These are phyloP conservation scores for Amphipyra berbera DNA, from an alignment of 2,888 invertebrate genomes.

Conservation along the genomic window DNA sequence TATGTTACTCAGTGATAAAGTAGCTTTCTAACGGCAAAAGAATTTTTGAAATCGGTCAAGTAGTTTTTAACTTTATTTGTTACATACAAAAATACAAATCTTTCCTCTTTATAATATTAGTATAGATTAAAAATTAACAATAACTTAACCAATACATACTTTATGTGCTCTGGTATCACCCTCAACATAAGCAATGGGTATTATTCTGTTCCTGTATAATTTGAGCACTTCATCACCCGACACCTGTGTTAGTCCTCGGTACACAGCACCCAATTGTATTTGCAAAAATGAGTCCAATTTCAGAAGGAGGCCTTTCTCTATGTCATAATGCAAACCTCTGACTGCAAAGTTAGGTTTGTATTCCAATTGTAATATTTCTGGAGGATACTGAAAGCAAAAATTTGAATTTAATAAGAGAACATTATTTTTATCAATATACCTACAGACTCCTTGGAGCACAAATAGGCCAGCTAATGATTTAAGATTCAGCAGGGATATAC, in stretches of 20 bases:
- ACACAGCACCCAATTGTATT: conserved; percentile 98
- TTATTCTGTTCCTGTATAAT: conserved; percentile 95
- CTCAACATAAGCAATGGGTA: conserved; percentile 96
- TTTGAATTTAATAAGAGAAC: background rate
- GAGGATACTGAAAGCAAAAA: conserved; percentile 94
- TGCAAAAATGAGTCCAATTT: conserved; percentile 99
- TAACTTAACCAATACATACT: conserved; percentile 82
- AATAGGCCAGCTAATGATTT: no score
- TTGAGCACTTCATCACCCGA: conserved; percentile 95
- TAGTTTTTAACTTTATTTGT: no score
- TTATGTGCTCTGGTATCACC: conserved; percentile 93
- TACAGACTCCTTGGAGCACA: no score
- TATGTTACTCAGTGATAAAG: no score
- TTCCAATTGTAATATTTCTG: conserved; percentile 94
- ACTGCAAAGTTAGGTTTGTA: conserved; percentile 98
- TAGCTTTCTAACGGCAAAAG: no score
- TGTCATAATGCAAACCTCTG: conserved; percentile 99
- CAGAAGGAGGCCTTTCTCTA: conserved; percentile 97
- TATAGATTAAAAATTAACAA: background rate
- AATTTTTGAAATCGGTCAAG: no score
- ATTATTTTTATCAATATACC: background rate
- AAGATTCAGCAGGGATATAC: no score
- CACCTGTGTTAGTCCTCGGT: conserved; percentile 95
- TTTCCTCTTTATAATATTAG: no score
- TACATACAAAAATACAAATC: no score